Base-by-base conservation (phyloP, 2,888 invertebrate species). In the Himalopsyche anomala region DNA sequence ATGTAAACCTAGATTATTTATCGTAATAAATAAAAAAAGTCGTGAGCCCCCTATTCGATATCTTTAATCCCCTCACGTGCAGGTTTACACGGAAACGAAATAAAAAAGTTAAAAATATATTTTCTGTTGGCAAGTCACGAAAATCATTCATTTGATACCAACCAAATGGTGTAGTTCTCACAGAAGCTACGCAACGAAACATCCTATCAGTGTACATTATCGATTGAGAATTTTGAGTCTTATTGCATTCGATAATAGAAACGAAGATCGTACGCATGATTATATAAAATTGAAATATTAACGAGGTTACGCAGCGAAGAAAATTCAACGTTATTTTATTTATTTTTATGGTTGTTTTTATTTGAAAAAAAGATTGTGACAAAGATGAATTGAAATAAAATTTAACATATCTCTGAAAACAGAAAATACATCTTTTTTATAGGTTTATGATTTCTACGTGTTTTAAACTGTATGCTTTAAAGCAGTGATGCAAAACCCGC, bases 1-100 rank as follows among this genome's bases (percentile, higher is more conserved):
- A 56, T n/a, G 5, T 56, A 1, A 56, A 19, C 56, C 56, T 4
- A 8, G 56, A 56, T 56, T 56, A 56, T 56, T 19, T 19, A 19
- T 6, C 5, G 19, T n/a, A n/a, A n/a, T 56, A 56, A 56, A 56
- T 56, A 19, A 56, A 51, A 19, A n/a, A 56, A 54, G 38, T 38
- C 17, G 12, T 80, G 69, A 62, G 74, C 38, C 55, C 42, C 19
- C 56, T 12, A 51, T 79, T 40, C 54, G 28, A 86, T 56, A 56
- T 56, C n/a, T 81, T 40, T 55, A 87, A 80, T 85, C 87, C 42
- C 55, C 54, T 85, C 87, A 87, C 87, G 85, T 85, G 56, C 56
- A 19, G 54, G 42, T 82, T 84, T 87, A 87, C 87, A 85, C 45
- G 85, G 54, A 84, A 85, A 87, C 19, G 51, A 38, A 40, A 87